phyloP scores from a whole-genome alignment of 92 coral and sea anemone species.

The Metridium senile region DNA sequence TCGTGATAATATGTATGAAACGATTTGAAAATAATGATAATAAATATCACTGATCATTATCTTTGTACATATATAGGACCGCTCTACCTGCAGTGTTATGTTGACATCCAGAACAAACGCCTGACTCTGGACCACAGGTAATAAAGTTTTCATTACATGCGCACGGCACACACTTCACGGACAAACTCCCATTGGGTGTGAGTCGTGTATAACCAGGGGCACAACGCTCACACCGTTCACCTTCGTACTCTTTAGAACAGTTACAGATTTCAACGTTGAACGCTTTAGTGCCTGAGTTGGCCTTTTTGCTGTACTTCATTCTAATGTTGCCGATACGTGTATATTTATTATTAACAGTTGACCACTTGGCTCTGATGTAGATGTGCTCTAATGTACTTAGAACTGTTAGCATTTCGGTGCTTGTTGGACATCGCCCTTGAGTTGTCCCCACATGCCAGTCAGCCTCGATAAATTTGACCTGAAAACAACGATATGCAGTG shows the following conservation, averaged over 20 bases:
- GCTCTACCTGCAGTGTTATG: constrained; percentile 91
- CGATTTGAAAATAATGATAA: too few species aligned
- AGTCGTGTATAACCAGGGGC: constrained; percentile 84
- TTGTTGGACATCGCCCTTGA: constrained; percentile 70
- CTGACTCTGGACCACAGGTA: constrained; percentile 80
- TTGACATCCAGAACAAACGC: constrained; percentile 81
- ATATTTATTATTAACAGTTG: constrained; percentile 33
- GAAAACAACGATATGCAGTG: constrained; percentile 1
- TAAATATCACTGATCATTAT: too few species aligned
- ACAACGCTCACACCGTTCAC: constrained; percentile 93
- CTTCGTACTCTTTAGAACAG: constrained; percentile 80
- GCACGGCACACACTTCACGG: constrained; percentile 77
- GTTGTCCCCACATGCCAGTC: constrained; percentile 79
- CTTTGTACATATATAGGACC: not conserved
- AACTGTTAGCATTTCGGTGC: constrained; percentile 75
- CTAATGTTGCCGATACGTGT: constrained; percentile 50
- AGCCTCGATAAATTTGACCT: constrained; percentile 81
- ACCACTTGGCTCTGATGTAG: constrained; percentile 87
- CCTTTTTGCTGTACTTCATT: constrained; percentile 40
- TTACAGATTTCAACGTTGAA: constrained; percentile 78
- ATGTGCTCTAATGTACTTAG: constrained; percentile 70
- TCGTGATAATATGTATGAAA: too few species aligned
- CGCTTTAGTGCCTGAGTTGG: constrained; percentile 14
- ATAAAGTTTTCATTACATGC: constrained; percentile 71
- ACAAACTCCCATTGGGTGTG: constrained; percentile 83